Conservation (phyloP, 2,113 vertebrate species). For the Malurus cyaneus region DNA sequence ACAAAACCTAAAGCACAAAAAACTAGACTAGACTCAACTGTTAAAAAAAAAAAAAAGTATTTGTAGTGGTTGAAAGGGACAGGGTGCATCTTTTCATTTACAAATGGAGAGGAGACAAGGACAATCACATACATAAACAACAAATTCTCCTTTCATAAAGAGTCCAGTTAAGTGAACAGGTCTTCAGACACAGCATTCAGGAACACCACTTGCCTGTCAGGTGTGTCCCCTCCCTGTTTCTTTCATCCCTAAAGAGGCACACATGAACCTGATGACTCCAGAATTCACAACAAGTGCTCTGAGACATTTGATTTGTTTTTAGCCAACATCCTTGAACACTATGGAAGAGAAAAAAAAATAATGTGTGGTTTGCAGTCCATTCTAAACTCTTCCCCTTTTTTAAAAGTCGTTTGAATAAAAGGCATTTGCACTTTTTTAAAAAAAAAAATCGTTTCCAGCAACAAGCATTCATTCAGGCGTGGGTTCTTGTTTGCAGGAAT, state of each 20-base stretch:
- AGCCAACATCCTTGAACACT: not conserved
- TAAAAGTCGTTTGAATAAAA: not conserved
- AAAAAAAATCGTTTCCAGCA: not conserved
- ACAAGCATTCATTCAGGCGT: slow-evolving; percentile 5
- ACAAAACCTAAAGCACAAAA: not conserved
- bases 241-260: not conserved
- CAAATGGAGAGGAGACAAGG: not conserved
- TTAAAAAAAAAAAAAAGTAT: not conserved
- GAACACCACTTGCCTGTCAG: not conserved
- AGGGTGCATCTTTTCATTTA: not conserved
- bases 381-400: not conserved
- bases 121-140: not conserved
- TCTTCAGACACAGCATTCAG: not conserved
- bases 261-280: not conserved
- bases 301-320: not conserved
- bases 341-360: not conserved
- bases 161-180: not conserved
- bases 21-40: not conserved
- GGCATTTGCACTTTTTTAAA: not conserved
- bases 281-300: not conserved
- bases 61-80: not conserved
- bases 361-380: not conserved
- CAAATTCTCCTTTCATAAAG: not conserved
- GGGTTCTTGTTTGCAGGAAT: slow-evolving; percentile 50
- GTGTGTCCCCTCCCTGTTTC: not conserved